Evolutionary conservation across 2,797 vertebrate genomes (phyloP), one percentile per base, ranked within the genome.

Genomic region (Anabacerthia variegaticeps): DNA sequence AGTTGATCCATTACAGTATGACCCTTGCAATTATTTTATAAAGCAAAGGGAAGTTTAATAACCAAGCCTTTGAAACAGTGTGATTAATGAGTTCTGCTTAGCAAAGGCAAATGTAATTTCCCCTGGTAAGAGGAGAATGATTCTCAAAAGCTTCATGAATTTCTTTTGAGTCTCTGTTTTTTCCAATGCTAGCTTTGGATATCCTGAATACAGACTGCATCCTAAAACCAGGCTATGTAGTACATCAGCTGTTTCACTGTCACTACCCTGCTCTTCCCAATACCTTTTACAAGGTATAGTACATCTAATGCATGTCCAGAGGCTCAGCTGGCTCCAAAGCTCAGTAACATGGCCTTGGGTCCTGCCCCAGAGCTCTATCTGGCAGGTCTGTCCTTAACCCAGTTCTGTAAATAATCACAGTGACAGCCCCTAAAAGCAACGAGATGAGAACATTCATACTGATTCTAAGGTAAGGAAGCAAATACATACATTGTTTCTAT

Each of bases 51-150:
- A 74, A 37, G 65, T 77, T 78, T 80, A 88, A 91, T 89, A 92
- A 85, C 7, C 9, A 24, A 80, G 65, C 32, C 84, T 85, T 75
- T 85, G 87, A 84, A 95, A 51, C 55, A 13, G 68, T 2, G 18
- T 89, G 94, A 96, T 93, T 92, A 94, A 96, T 89, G 91, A 97
- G 89, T 22, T 36, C 92, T 85, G 84, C 89, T 87, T 54, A 92
- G 81, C 79, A 91, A 83, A 91, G 82, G 87, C 87, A 95, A 92
- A 74, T 65, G 93, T 41, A 58, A 89, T 91, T 93, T 94, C 84
- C 87, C 75, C 54, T 61, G 58, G 36, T 69, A 88, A 88, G 72
- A 75, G 56, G 85, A 85, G 72, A 87, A 32, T 1, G 23, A 67
- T 71, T 76, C 84, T 85, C 68, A 54, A 51, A 89, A 83, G 56